Percentiles rank a stretch among this genome's conserved stretches.
Conservation (phyloP, 2,888 invertebrate species). For the Steinernema scapterisci region DNA sequence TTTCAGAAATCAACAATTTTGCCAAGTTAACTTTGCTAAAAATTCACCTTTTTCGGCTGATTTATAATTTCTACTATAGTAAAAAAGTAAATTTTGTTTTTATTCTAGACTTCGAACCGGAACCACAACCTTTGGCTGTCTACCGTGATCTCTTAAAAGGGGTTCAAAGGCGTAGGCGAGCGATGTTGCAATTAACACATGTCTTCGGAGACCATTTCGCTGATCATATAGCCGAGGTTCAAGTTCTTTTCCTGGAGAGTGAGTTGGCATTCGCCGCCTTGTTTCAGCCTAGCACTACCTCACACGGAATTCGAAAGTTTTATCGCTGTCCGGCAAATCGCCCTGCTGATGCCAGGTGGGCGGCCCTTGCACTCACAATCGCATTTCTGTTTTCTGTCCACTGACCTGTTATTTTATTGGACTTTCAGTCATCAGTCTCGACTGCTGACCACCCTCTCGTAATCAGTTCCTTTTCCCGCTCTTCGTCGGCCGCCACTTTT, state of each 20-base stretch:
- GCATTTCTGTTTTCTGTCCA: slow-evolving; percentile 29
- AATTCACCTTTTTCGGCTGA: neutral
- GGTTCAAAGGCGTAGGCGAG: neutral
- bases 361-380: slow-evolving; percentile 29
- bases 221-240: slow-evolving; percentile 8
- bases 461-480: slow-evolving; percentile 3
- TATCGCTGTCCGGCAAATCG: slow-evolving; percentile 21
- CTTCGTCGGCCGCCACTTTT: neutral
- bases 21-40: neutral
- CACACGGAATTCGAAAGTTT: slow-evolving; percentile 31
- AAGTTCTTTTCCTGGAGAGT: neutral
- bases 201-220: neutral
- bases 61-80: too few relatives aligned
- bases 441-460: neutral
- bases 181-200: neutral
- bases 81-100: too few relatives aligned
- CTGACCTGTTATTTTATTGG: slow-evolving; percentile 11
- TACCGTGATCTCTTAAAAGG: neutral
- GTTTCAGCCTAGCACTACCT: slow-evolving; percentile 32
- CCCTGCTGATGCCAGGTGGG: slow-evolving; percentile 5
- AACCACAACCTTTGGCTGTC: neutral
- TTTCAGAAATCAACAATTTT: too few relatives aligned
- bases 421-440: neutral
- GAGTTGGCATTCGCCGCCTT: slow-evolving; percentile 12
- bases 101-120: too few relatives aligned